Evolutionary conservation across 2,888 invertebrate species (phyloP), one percentile per base, ranked within the genome.

Genomic region (Carterocephalus palaemon): DNA sequence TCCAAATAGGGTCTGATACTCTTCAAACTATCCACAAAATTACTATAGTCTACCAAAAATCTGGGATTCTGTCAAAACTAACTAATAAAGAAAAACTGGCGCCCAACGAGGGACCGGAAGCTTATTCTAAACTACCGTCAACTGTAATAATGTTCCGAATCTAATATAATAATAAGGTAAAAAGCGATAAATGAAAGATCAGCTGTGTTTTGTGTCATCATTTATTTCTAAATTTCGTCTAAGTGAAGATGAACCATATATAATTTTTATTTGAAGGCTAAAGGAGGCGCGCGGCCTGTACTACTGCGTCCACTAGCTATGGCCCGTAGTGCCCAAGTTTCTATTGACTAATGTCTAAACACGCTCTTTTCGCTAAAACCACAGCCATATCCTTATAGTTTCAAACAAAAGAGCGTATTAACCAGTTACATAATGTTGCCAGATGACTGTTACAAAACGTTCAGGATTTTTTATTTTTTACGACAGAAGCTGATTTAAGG

Each of bases 131-230:
- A 42, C 75, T 78, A 78, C 75, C 42, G 47, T 32, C 37, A 56
- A 51, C 65, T 64, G 64, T 64, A 61, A 64, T 62, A 65, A 64
- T 64, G 64, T 62, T 52, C 54, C 54, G 56, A 45, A 32, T 32
- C 37, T 45, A 45, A 45, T 45, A 31, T 45, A 63, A 71, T 68
- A 60, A 43, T 36, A 70, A 78, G 78, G 80, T 73, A 78, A 64
- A 65, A 85, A 85, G 84, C 84, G 76, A 75, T 75, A 84, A 85
- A 84, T 85, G 79, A 85, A 85, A 85, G 74, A 83, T 70, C 84
- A 67, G 76, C 81, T 78, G 79, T 82, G 80, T 83, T 77, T 77
- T 51, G 45, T 46, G 70, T 83, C 75, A 84, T 78, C 81, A 77
- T 81, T 77, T 83, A 79, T 81, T 78, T 75, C 78, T 82, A 80